These are phyloP conservation scores for Sesia apiformis DNA, from an alignment of 2,888 invertebrate species.

Conservation along the genomic window DNA sequence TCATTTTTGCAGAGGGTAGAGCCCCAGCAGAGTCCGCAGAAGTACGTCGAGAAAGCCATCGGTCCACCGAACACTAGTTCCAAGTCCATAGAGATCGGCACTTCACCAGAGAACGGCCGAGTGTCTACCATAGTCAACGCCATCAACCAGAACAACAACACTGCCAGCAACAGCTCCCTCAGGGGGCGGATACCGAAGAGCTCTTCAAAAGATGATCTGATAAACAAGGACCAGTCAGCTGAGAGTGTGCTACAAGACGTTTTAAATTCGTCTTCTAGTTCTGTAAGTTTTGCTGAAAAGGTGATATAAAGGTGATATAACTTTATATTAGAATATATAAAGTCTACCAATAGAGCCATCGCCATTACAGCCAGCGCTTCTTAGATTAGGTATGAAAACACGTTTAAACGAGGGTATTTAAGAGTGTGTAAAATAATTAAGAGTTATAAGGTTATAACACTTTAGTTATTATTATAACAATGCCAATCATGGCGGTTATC, in stretches of 20 bases:
- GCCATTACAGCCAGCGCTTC: too few species aligned
- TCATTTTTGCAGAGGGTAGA: conserved; percentile 51
- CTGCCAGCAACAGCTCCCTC: conserved; percentile 32
- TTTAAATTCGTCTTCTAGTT: conserved; percentile 59
- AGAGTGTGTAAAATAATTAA: too few species aligned
- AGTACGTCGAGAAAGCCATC: conserved; percentile 57
- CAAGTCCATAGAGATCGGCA: conserved; percentile 25
- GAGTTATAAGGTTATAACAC: too few species aligned
- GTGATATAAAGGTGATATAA: too few species aligned
- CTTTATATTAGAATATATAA: too few species aligned
- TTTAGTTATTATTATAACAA: too few species aligned
- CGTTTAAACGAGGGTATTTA: too few species aligned
- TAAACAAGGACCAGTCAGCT: conserved; percentile 40
- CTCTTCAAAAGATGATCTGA: conserved; percentile 59
- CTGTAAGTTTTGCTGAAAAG: conserved; percentile 34
- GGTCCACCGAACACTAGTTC: conserved; percentile 32
- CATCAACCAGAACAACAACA: conserved; percentile 39
- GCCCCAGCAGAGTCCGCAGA: conserved; percentile 60
- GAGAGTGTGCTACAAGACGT: conserved; percentile 55
- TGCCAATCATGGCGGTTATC: too few species aligned
- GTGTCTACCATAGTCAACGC: conserved; percentile 65
- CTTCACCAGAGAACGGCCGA: conserved; percentile 49
- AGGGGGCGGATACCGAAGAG: conserved; percentile 58
- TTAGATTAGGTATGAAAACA: too few species aligned
- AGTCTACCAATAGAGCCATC: too few species aligned